Conservation (phyloP, 1,140 invertebrate species). For the Pollicipes pollicipes region DNA sequence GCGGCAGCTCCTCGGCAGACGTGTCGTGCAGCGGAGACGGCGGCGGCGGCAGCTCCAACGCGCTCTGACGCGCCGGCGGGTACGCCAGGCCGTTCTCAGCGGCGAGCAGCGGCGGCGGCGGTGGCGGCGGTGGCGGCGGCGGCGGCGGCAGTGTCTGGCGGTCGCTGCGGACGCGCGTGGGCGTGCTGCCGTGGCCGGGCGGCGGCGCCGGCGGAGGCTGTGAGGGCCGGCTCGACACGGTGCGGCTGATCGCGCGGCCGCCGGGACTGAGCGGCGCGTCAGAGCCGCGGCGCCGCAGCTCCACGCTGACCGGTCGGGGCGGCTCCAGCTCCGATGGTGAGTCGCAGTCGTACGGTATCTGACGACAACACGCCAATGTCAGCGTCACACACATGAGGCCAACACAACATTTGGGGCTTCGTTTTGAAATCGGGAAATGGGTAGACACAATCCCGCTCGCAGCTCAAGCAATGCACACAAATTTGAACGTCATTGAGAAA, state of each 20-base stretch:
- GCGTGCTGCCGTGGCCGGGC: conserved; percentile 29
- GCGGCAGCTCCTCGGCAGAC: neutral
- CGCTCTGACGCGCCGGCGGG: conserved; percentile 9
- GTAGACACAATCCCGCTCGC: too few relatives aligned
- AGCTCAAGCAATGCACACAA: too few relatives aligned
- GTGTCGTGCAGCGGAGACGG: too few relatives aligned
- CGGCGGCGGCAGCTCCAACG: conserved; percentile 6
- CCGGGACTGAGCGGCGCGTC: neutral
- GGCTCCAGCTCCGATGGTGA: neutral
- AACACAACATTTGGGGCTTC: too few relatives aligned
- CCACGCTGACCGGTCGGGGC: neutral
- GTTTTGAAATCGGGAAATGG: too few relatives aligned
- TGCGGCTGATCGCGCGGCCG: conserved; percentile 16
- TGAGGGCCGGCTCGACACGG: conserved; percentile 38
- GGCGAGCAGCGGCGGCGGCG: too few relatives aligned
- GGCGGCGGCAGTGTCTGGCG: conserved; percentile 21
- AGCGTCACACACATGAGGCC: too few relatives aligned
- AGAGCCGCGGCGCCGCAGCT: neutral
- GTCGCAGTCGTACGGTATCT: neutral
- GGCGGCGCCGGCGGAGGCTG: conserved; percentile 73
- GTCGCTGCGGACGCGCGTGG: conserved; percentile 23
- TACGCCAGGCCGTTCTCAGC: conserved; percentile 13
- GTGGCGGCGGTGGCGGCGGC: conserved; percentile 18
- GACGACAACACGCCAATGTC: neutral
- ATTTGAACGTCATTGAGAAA: too few relatives aligned